phyloP scores from a whole-genome alignment of 1,140 invertebrate genomes.

The Halyomorpha halys region DNA sequence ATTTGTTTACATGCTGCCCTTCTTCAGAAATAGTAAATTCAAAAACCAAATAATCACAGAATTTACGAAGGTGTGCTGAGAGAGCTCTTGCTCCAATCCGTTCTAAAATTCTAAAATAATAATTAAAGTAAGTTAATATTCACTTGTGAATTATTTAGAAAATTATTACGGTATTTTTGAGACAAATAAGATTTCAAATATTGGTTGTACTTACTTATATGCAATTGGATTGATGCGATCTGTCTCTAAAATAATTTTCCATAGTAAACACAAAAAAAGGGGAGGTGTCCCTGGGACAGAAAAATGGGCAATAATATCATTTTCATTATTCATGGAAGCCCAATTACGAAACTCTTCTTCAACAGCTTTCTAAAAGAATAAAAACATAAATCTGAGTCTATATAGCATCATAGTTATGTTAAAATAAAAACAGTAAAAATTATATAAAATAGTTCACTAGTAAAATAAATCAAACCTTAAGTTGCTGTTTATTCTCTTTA shows the following conservation, averaged over 20 bases:
- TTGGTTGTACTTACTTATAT: conserved; percentile 62
- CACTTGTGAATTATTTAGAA: background rate
- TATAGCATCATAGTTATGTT: too few species aligned
- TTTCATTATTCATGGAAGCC: conserved; percentile 93
- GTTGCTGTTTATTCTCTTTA: conserved; percentile 77
- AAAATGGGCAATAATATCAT: conserved; percentile 91
- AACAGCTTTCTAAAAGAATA: conserved; percentile 56
- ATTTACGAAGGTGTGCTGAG: conserved; percentile 81
- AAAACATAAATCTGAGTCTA: conserved; percentile 11
- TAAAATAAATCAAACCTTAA: conserved; percentile 47
- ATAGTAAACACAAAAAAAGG: conserved; percentile 81
- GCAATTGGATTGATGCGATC: conserved; percentile 85
- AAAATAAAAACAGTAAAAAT: background rate
- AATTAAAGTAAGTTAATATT: background rate
- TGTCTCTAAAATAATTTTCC: conserved; percentile 92
- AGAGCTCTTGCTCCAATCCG: conserved; percentile 82
- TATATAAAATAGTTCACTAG: background rate
- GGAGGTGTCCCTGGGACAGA: conserved; percentile 78
- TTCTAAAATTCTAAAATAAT: conserved; percentile 69
- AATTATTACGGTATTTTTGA: background rate
- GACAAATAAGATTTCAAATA: background rate
- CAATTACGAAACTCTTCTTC: conserved; percentile 93
- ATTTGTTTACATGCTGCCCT: conserved; percentile 78
- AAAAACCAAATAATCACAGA: conserved; percentile 88
- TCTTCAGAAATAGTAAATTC: conserved; percentile 79